A percentile compares a stretch with the other conserved stretches of the same genome.
Evolutionary conservation across 2,113 vertebrate genomes (phyloP).

Genomic region (Lasiurus borealis): DNA sequence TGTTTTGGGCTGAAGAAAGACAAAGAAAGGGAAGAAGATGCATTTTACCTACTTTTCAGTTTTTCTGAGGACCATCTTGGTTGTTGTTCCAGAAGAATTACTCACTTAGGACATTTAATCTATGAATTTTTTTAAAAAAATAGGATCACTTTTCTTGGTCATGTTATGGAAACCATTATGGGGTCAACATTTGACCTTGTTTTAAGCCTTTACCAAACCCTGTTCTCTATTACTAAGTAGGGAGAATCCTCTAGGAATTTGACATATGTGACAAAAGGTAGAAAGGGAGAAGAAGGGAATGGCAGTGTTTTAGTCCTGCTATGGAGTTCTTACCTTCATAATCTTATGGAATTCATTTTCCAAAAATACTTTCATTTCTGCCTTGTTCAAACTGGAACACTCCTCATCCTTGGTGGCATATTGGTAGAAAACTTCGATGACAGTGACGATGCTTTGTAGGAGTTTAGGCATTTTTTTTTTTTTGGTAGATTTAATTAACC

Average conservation of each 20-base stretch:
- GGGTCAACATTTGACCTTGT: constrained; percentile 18
- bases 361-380: constrained; percentile 82
- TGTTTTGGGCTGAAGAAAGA: constrained; percentile 2
- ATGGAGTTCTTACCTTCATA: constrained; percentile 76
- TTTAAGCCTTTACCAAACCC: constrained; percentile 41
- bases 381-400: constrained; percentile 71
- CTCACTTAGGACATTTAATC: neutral
- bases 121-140: neutral
- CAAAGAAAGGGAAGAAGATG: constrained; percentile 2
- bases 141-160: neutral
- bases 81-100: neutral
- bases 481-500: constrained; percentile 77
- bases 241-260: neutral
- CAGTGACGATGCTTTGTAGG: constrained; percentile 80
- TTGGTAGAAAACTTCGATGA: constrained; percentile 81
- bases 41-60: neutral
- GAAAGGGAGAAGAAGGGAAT: neutral
- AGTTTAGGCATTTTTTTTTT: constrained; percentile 85
- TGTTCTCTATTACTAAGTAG: neutral
- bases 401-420: constrained; percentile 62
- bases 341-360: constrained; percentile 79
- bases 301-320: neutral
- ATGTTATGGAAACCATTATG: neutral
- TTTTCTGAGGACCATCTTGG: neutral
- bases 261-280: neutral